Evolutionary conservation across 2,113 vertebrate genomes (phyloP), one percentile per base, ranked within the genome.

Genomic region (Trachemys scripta): DNA sequence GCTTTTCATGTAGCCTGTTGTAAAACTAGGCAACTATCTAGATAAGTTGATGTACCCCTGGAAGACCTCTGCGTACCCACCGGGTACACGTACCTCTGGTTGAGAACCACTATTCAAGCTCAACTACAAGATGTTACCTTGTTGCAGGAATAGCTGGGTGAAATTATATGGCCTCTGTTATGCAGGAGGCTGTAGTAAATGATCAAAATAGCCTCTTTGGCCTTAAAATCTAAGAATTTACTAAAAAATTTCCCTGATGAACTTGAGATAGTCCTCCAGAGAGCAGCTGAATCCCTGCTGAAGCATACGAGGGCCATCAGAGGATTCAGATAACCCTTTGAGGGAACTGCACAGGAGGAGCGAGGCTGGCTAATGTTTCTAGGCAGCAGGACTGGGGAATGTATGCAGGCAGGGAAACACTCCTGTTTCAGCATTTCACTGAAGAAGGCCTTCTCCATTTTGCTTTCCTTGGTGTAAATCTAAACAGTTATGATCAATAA

Each of bases 101-200:
- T 59, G 57, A 59, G 57, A 59, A 59, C 11, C 11, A 11, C 47
- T 80, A 47, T 31, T 49, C 81, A 27, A 84, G 2, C 4, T 92
- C 25, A 14, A 42, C 1, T 76, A 7, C 4, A 8, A 88, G 12
- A 0, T 35, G 8, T 29, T 59, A 59, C 27, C 57, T 59, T 29
- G 57, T 29, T 59, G 12, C 86, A 89, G 29, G 29, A 88, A 72
- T 79, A 88, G 54, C 13, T 35, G 17, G 25, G 10, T 50, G 76
- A 3, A 91, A 88, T 47, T 88, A 16, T 79, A 80, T 47, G 76
- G 2, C 5, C 8, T 0, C 0, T 78, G 14, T 59, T 88, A 2
- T 2, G 1, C 0, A 54, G 38, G 4, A 6, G 22, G n/a, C 38
- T 88, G 4, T n/a, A 62, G 0, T 0, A 24, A 8, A 7, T 3